These are phyloP conservation scores for Apis mellifera DNA, from an alignment of 1,140 invertebrate species.

Conservation along the genomic window Amel_HAv3.1 CM009934.2:4738001-4738500, in stretches of 20 bases:
- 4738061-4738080: neutral
- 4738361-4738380: neutral
- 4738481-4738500: neutral
- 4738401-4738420: no score
- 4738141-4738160: neutral
- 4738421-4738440: neutral
- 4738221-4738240: conserved; percentile 42
- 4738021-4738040: neutral
- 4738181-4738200: conserved; percentile 75
- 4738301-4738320: conserved; percentile 45
- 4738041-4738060: no score
- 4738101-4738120: conserved; percentile 44
- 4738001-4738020: conserved; percentile 2
- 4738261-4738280: conserved; percentile 61
- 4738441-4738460: neutral
- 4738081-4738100: conserved; percentile 6
- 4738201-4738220: conserved; percentile 61
- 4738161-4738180: conserved; percentile 61
- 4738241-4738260: conserved; percentile 61
- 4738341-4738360: neutral
- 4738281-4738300: conserved; percentile 68
- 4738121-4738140: conserved; percentile 47
- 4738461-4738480: neutral
- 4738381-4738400: neutral
- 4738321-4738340: conserved; percentile 15